Base-by-base conservation (phyloP, 2,797 vertebrate genomes). In the Acipenser ruthenus region DNA sequence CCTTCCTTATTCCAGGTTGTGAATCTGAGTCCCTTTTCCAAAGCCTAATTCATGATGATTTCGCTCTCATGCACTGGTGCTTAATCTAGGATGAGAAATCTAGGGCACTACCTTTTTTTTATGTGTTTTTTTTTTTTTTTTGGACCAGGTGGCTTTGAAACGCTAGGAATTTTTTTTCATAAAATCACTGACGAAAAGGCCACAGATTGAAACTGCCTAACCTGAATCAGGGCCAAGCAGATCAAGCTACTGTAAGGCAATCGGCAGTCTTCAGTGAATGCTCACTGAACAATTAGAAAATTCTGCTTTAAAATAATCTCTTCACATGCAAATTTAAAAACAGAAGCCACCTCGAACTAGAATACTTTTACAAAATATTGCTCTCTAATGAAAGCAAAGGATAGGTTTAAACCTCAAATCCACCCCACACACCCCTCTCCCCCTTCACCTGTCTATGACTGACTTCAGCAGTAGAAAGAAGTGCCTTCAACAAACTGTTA, bases 401-500 rank as follows among this genome's bases (percentile, higher is more conserved):
- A 37, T 37, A 37, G 23, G 23, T 37, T 10, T 10, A 65, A 7
- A 8, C 52, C 55, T 50, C 12, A 55, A 18, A 49, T n/a, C 63
- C 8, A 10, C 9, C 15, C 7, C 0, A 6, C 7, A 60, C 58
- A 62, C 2, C 71, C 71, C 69, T 37, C 62, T 63, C 68, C 71
- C 73, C 79, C 75, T 77, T 75, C 73, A 74, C 78, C 74, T 77
- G 69, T 11, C n/a, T 73, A 84, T 90, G 91, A 94, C 88, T 91
- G 92, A 94, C 91, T 92, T 90, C 90, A 90, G 90, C 86, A 83
- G 82, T 88, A 88, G 87, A 91, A 89, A 91, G 86, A 87, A 93
- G 88, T 86, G 88, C 84, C 87, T 90, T 92, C 91, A 87, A 91
- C 90, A 91, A 92, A 93, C 88, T 85, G 90, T 93, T 95, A 95